Percentiles rank a stretch among this genome's conserved stretches.
Evolutionary conservation across 2,797 vertebrate genomes (phyloP).

Genomic region (Takifugu ocellatus): DNA sequence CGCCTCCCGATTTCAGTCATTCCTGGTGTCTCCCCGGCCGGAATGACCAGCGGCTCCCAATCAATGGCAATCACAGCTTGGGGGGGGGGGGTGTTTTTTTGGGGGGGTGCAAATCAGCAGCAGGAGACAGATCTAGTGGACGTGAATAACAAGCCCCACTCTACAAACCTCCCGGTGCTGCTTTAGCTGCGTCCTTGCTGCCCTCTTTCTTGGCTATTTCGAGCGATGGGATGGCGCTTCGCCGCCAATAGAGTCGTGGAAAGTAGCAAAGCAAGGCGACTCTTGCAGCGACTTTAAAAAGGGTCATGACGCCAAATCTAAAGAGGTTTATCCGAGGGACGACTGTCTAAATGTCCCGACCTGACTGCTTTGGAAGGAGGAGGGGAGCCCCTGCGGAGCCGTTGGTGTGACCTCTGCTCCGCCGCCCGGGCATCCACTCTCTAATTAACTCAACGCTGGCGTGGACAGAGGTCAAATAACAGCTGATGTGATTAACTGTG

Average conservation of each 20-base stretch:
- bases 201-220: conserved; percentile 29
- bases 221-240: conserved; percentile 12
- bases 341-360: no score
- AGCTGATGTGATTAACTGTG: conserved; percentile 1
- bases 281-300: no score
- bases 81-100: conserved; percentile 2
- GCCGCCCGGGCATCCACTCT: conserved; percentile 17
- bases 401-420: conserved; percentile 28
- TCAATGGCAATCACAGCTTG: conserved; percentile 69
- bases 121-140: conserved; percentile 15
- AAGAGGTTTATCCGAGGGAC: no score
- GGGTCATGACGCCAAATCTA: no score
- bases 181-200: conserved; percentile 17
- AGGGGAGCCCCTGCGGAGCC: no score
- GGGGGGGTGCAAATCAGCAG: conserved; percentile 40
- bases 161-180: conserved; percentile 11
- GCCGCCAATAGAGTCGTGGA: conserved; percentile 4
- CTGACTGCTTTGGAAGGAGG: no score
- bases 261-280: neutral
- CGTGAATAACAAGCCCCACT: conserved; percentile 55
- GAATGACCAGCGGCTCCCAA: conserved; percentile 50
- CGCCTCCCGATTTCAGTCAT: conserved; percentile 4
- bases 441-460: conserved; percentile 36
- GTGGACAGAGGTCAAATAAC: conserved; percentile 7
- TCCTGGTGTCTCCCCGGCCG: conserved; percentile 37